Percentiles rank a stretch among this genome's conserved stretches.
These are phyloP conservation scores for Bettongia penicillata DNA, from an alignment of 2,113 vertebrate genomes.

Conservation along the genomic window DNA sequence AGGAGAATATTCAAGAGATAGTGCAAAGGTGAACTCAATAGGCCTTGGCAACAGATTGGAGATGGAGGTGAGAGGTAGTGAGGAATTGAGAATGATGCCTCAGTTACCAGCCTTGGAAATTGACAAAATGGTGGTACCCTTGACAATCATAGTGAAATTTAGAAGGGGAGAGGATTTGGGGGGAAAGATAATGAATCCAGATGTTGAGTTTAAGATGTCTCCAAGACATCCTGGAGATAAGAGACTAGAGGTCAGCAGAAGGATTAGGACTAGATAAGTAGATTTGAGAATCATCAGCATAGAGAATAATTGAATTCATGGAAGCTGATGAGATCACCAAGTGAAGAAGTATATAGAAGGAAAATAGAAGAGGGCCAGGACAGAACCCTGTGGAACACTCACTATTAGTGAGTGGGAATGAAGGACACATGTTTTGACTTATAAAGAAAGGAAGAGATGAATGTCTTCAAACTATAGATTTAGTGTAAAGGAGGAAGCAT, in stretches of 20 bases:
- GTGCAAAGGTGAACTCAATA: background rate
- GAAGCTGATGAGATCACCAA: background rate
- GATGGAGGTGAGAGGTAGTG: background rate
- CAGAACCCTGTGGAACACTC: background rate
- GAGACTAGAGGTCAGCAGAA: background rate
- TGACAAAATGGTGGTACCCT: background rate
- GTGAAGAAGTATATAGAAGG: background rate
- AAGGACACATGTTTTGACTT: background rate
- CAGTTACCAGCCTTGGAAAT: background rate
- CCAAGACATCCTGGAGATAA: background rate
- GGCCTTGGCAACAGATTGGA: background rate
- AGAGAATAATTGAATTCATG: background rate
- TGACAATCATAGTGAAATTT: background rate
- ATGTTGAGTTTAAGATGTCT: background rate
- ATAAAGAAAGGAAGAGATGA: background rate
- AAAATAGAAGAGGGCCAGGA: background rate
- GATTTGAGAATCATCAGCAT: background rate
- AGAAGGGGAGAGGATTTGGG: background rate
- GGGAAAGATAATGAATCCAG: background rate
- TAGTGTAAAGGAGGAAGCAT: background rate
- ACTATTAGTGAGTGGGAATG: no score
- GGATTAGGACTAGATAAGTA: background rate
- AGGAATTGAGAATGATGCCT: background rate
- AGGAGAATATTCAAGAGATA: background rate
- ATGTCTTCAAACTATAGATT: background rate